Evolutionary conservation across 2,797 vertebrate species (phyloP).

Genomic region (Squalus acanthias): DNA sequence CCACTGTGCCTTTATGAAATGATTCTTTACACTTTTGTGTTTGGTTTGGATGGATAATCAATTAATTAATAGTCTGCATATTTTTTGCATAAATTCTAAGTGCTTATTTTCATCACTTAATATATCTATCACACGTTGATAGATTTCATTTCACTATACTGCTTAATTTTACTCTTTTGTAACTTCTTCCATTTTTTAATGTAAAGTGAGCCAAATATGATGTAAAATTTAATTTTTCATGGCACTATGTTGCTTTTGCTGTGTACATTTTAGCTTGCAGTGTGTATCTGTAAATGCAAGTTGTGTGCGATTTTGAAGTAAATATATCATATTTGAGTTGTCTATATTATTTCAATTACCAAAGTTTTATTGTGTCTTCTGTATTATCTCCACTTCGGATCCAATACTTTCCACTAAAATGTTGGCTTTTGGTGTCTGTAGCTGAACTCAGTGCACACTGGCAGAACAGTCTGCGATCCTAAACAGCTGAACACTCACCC

Average conservation of each 20-base stretch:
- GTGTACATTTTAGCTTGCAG: constrained; percentile 47
- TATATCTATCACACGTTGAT: background rate
- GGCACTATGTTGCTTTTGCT: constrained; percentile 37
- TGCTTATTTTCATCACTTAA: background rate
- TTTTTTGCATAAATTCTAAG: constrained; percentile 38
- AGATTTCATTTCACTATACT: background rate
- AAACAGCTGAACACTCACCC: constrained; percentile 84
- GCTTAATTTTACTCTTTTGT: constrained; percentile 1
- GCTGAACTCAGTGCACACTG: constrained; percentile 63
- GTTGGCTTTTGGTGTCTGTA: constrained; percentile 55
- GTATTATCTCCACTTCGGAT: constrained; percentile 50
- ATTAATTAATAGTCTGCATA: constrained; percentile 25
- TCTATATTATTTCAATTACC: constrained; percentile 49
- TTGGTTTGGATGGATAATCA: constrained; percentile 12
- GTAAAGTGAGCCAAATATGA: constrained; percentile 58
- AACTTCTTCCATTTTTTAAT: constrained; percentile 18
- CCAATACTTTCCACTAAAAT: constrained; percentile 50
- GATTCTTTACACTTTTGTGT: constrained; percentile 1
- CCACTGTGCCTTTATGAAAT: constrained; percentile 53
- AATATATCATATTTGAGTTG: constrained; percentile 48
- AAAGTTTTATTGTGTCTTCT: constrained; percentile 49
- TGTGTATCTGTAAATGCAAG: constrained; percentile 41
- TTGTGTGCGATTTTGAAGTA: constrained; percentile 49
- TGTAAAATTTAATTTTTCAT: constrained; percentile 47
- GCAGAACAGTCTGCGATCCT: constrained; percentile 68